Evolutionary conservation across 1,140 invertebrate species (phyloP), one percentile per base, ranked within the genome.

Genomic region (Drosophila sp.): DNA sequence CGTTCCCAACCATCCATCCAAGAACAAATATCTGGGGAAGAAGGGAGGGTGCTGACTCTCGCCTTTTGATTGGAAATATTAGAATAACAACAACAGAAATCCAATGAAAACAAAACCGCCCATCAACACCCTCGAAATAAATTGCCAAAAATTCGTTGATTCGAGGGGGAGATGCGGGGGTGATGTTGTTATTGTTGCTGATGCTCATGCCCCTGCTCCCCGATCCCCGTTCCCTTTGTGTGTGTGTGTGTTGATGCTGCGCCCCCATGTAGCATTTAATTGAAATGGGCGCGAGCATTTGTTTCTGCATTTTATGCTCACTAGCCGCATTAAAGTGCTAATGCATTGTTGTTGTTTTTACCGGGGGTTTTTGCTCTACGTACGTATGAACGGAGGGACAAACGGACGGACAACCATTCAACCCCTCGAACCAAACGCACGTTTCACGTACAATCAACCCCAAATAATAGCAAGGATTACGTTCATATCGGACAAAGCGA

Each of bases 81-180:
- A 87, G 80, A 87, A 89, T 80, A 87, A 90, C 84, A 86, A 75
- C 83, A 79, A 90, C 86, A 86, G 70, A 86, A 90, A 90, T 87
- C 83, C 80, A 90, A 90, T 90, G 83, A 91, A 91, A 91, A 91
- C 90, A 91, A 91, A 91, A 91, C 84, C 89, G 75, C 90, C 90
- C 84, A 90, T 91, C 86, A 84, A 90, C 87, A 90, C 89, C 83
- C 87, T 81, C 70, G 67, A 81, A 77, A 90, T 70, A 87, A 87
- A 87, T 83, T 83, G 79, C 83, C 64, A 79, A 38, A 63, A 50
- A 10, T 8, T 63, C 66, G 72, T 66, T 61, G 41, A 76, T 76
- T 66, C 27, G 27, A 7, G 35, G 32, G 58, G 54, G 27, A 38
- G 70, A n/a, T 71, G 17, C 17, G 60, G 8, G 27, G 30, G 81